Evolutionary conservation across 2,113 vertebrate species (phyloP), one percentile per base, ranked within the genome.

Genomic region (Epinephelus lanceolatus): DNA sequence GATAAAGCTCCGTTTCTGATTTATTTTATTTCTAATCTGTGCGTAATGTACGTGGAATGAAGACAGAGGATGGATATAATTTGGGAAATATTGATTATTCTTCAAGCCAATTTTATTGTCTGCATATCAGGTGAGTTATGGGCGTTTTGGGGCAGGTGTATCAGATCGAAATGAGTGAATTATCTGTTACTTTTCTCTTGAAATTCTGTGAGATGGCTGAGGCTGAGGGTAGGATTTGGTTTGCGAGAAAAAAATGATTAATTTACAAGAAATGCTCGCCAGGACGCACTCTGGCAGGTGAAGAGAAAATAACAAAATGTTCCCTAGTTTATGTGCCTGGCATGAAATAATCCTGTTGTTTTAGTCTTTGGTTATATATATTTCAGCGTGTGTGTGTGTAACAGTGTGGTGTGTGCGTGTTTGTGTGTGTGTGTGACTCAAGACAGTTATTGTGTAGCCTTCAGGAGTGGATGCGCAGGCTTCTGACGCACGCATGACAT

Each of bases 11-110:
- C 71, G 13, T 95, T 96, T 95, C 30, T 53, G 19, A 60, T 53
- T 11, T 78, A 6, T 4, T 70, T 66, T 9, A 7, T 45, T 37
- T 53, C 55, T 62, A 57, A 52, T 91, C 94, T 90, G 95, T 95
- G 95, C 96, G 96, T 96, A 94, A 98, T 98, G 97, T 95, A 94
- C 96, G 95, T 98, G 97, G 97, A 97, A 98, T 98, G 97, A 99
- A 96, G 94, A 96, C 95, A 83, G 96, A 98, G 94, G 94, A 99
- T 99, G 98, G 98, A 99, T 98, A 96, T 99, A 96, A 96, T 98
- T 96, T 99, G 97, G 98, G 98, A 99, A 96, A 96, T 99, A 96
- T 93, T 99, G 93, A 95, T 99, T 94, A 96, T 99, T 94, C 97
- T 99, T 95, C 98, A 99, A 94, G 97, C 97, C 93, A 98, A 97